Percentiles rank a stretch among this genome's conserved stretches.
Evolutionary conservation across 2,888 invertebrate genomes (phyloP).

Genomic region (Scaptodrosophila latifasciaeformis): DNA sequence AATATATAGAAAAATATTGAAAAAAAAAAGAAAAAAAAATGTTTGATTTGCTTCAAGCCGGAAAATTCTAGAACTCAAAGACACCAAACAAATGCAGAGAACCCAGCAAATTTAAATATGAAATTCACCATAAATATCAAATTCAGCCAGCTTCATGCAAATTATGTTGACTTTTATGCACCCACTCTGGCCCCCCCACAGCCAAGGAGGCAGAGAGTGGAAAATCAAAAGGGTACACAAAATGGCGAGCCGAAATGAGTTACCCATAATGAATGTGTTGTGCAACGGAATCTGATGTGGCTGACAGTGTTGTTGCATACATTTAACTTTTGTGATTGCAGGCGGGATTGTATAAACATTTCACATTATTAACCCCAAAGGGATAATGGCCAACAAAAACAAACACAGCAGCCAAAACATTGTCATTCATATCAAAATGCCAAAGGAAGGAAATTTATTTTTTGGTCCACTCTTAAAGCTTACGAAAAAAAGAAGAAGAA

Average conservation of each 20-base stretch:
- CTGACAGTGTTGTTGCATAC: slow-evolving; percentile 11
- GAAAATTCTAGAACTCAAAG: neutral
- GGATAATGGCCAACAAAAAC: slow-evolving; percentile 18
- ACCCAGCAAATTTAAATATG: neutral
- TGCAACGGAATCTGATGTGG: too few species aligned
- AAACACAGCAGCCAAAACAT: slow-evolving; percentile 14
- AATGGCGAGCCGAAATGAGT: too few species aligned
- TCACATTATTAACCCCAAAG: slow-evolving; percentile 60
- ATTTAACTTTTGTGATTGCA: slow-evolving; percentile 50
- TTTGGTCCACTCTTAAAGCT: slow-evolving; percentile 35
- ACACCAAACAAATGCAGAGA: neutral
- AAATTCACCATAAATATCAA: neutral
- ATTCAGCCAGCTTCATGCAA: slow-evolving; percentile 26
- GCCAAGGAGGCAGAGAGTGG: slow-evolving; percentile 7
- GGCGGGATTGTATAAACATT: slow-evolving; percentile 49
- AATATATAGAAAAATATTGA: slow-evolving; percentile 46
- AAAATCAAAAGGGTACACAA: too few species aligned
- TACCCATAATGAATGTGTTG: too few species aligned
- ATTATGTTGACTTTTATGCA: slow-evolving; percentile 43
- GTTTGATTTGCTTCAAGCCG: neutral
- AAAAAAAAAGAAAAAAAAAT: slow-evolving; percentile 10
- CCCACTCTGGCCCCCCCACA: neutral
- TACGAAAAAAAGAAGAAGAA: slow-evolving; percentile 29
- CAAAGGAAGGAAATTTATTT: slow-evolving; percentile 3
- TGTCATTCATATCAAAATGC: too few species aligned